Evolutionary conservation across 2,113 vertebrate genomes (phyloP), one percentile per base, ranked within the genome.

Genomic region (Sprattus sprattus): DNA sequence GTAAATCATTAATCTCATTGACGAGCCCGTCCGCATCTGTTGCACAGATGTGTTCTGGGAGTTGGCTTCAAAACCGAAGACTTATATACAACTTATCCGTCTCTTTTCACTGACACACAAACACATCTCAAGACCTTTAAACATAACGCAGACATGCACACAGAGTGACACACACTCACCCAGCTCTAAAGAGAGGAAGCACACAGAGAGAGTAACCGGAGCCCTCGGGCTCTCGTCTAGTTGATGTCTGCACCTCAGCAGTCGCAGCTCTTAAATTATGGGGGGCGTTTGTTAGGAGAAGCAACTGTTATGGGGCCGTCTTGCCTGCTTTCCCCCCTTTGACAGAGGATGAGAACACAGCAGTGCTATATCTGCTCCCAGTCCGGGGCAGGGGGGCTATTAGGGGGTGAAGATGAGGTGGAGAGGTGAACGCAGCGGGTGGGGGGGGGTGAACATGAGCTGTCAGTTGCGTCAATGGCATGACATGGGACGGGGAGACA

Each of bases 311-410:
- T 32, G 71, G 32, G 32, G 15, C 32, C 44, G 32, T 32, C 28
- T 60, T 16, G 71, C 71, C 71, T 13, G 71, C 71, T 13, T 44
- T 39, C 25, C 11, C 13, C 22, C 28, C 11, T 83, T 15, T 25
- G 75, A 45, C 46, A 81, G 47, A 89, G 67, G 49, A 83, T 54
- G 49, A 45, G 85, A 46, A 11, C 80, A 83, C 20, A 54, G 81
- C 32, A n/a, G 46, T 46, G 78, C 88, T 89, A 85, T 82, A 89
- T 89, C 82, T 83, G 75, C 85, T 82, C 82, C 88, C 28, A 81
- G 83, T 16, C n/a, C 32, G 20, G 82, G 50, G 85, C 85, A 32
- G 25, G 0, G 67, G 67, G 80, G 84, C 28, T 67, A 67, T 28
- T 67, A 28, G 71, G 39, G 28, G 71, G 54, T 60, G 54, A 22